Evolutionary conservation across 2,888 invertebrate species (phyloP), one percentile per base, ranked within the genome.

Genomic region (Unio delphinus): DNA sequence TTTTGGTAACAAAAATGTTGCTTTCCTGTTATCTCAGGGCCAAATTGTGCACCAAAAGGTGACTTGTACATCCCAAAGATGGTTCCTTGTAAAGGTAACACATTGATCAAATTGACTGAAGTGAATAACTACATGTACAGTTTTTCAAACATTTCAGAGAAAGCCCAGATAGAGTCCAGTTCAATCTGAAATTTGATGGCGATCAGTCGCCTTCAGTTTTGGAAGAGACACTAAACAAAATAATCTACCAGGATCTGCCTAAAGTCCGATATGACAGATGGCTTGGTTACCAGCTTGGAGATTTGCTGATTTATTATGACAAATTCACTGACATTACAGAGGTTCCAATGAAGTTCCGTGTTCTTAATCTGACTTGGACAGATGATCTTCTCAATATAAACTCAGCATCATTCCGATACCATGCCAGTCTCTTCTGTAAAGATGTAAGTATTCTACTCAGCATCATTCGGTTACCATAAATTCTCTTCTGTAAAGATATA

Each of bases 181-280:
- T 81, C 64, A 80, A 83, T 55, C 71, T 84, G 65, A 80, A 69
- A 17, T 84, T 85, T 73, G 76, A 75, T 56, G 85, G 84, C 4
- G 71, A 79, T 17, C 80, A 76, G 57, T 73, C 75, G 34, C 77
- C 76, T 1, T 64, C 61, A 34, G 23, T 54, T 6, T 61, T 79
- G 0, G 66, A 75, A 61, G 70, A 69, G 23, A 73, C 73, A 34
- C 75, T 78, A 45, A 72, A 78, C 67, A 74, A 81, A 64, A 67
- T 80, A 8, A 55, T 81, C 20, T 73, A 75, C 34, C 65, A 61
- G 65, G 77, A 80, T 15, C 69, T 77, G 18, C 81, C 79, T 3
- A 74, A 78, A 63, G 67, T 73, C 11, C 62, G 79, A 45, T 80
- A 69, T 55, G 78, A 80, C 55, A 72, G 74, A 58, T 80, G 76